phyloP scores from a whole-genome alignment of 1,140 invertebrate species.

The Nephotettix cincticeps region DNA sequence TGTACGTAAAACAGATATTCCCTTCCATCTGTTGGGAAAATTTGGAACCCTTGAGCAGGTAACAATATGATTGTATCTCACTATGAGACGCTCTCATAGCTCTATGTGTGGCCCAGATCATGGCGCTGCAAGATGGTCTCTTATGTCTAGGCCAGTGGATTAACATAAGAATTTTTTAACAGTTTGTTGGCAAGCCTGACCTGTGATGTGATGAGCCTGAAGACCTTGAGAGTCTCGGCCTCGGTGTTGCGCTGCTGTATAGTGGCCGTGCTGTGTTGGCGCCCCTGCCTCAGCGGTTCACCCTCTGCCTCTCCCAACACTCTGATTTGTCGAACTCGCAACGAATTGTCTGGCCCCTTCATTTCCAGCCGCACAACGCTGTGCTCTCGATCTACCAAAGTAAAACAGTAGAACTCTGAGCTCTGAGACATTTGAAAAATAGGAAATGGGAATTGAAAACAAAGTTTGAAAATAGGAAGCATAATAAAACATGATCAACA shows the following conservation, averaged over 20 bases:
- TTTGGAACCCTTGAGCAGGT: no score
- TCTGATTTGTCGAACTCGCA: slow-evolving; percentile 82
- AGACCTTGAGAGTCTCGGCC: slow-evolving; percentile 88
- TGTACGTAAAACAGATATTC: no score
- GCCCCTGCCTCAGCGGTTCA: slow-evolving; percentile 51
- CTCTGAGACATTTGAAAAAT: no score
- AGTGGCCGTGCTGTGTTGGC: slow-evolving; percentile 54
- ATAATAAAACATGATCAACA: neutral
- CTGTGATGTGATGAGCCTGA: slow-evolving; percentile 90
- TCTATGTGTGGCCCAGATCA: no score
- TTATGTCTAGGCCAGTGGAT: no score
- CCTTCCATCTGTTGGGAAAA: no score
- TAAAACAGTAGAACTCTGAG: no score
- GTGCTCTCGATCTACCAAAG: slow-evolving; percentile 51
- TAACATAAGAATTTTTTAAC: no score
- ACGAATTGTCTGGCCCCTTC: slow-evolving; percentile 87
- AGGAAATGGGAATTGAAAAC: no score
- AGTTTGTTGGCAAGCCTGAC: slow-evolving; percentile 51
- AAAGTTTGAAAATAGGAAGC: neutral
- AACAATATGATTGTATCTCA: no score
- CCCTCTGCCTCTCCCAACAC: slow-evolving; percentile 59
- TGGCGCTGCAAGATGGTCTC: no score
- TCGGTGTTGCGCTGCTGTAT: slow-evolving; percentile 88
- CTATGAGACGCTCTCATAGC: no score
- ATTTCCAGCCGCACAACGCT: slow-evolving; percentile 74